Base-by-base conservation (phyloP, 2,797 vertebrate genomes). In the Chrosomus eos region DNA sequence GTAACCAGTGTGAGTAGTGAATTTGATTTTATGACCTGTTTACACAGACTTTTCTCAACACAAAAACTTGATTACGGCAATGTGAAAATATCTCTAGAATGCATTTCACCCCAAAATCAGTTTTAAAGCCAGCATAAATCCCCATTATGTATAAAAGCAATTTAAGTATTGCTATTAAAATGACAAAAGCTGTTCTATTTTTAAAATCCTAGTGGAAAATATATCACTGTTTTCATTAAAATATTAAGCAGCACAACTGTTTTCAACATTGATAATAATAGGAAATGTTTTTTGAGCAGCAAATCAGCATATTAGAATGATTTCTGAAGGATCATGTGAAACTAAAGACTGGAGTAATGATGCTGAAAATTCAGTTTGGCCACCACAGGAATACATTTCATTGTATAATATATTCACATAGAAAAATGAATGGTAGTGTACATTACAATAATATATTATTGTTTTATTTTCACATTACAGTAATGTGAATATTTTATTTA, bases 1-100 rank as follows among this genome's bases (percentile, higher is more conserved):
- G 96, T 88, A 89, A 92, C 0, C 91, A 93, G 93, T 97, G 97
- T 99, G 89, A 91, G 85, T 75, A 19, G 3, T 14, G 3, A 18
- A 55, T 77, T 76, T 53, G 55, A n/a, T 64, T 64, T n/a, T n/a
- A 77, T 48, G 7, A 66, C 28, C 18, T 7, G 14, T 48, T 71
- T 19, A 23, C 51, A n/a, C 55, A 7, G 67, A 21, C 16, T 55
- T 38, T 38, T 33, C 16, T 28, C 21, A 45, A 66, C 9, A 16
- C 2, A 48, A n/a, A 73, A 74, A 74, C 36, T 7, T 79, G 10
- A 23, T 66, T 31, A 33, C 1, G 3, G 26, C 16, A 43, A 45
- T 64, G 43, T 0, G 10, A 64, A 64, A 64, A 23, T 18, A 45
- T 78, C 14, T 21, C 18, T 43, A 31, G 16, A 6, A 28, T 4